Evolutionary conservation across 2,888 invertebrate species (phyloP), one percentile per base, ranked within the genome.

Genomic region (Acleris literana): DNA sequence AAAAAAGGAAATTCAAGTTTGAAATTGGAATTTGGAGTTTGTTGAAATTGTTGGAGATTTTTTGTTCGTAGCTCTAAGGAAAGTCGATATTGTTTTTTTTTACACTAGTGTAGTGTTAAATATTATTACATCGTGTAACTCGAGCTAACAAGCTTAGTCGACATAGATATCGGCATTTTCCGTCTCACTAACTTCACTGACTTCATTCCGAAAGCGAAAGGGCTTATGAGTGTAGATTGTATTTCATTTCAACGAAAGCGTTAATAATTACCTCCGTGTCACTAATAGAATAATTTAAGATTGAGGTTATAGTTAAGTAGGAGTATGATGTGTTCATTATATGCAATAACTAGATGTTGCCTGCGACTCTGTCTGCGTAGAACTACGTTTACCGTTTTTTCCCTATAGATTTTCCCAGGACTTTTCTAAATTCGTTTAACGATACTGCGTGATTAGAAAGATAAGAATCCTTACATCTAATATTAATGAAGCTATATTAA

Each of bases 151-250:
- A 67, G 59, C 61, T 52, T 51, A 39, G 20, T 33, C 48, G 55
- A 43, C 51, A 60, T 72, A 69, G 79, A 81, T 82, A 82, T 81
- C 79, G 78, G 74, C 71, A 80, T 81, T 84, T 81, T 80, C 78
- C 79, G 64, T 69, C 62, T 68, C 65, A 71, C 71, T 75, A 73
- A 68, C 55, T 68, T 46, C 46, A 6, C 67, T 70, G 76, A 72
- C 73, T 72, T 70, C 72, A 74, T 72, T 68, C 69, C 67, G 53
- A 56, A 16, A 5, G 46, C 46, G 46, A 46, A 46, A 46, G 17
- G 46, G 17, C n/a, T 46, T 46, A 17, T 46, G 17, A n/a, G 17
- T n/a, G n/a, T 7, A 46, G 46, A 46, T 46, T 17, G 46, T n/a
- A 7, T 46, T 46, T 46, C 46, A 46, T 46, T 46, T 46, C 5